Evolutionary conservation across 64 coral and sea anemone species (phyloP).

Genomic region (Astreopora myriophthalma): DNA sequence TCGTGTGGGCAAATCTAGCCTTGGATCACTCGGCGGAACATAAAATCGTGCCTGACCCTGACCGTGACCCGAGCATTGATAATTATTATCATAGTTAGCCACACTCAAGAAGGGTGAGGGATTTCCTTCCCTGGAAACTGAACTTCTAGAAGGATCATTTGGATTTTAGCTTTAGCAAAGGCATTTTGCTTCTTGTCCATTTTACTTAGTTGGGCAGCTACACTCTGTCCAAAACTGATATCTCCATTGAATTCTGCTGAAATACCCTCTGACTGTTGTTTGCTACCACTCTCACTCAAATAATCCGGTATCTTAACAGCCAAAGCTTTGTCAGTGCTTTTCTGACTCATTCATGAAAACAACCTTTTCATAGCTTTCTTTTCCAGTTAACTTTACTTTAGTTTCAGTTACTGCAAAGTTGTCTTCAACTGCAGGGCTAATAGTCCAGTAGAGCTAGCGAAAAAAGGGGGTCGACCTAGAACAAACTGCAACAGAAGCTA

Average conservation of each 20-base stretch:
- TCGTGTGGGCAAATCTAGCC: neutral
- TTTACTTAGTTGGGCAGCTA: conserved; percentile 69
- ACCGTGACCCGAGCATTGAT: neutral
- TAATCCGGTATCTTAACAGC: conserved; percentile 53
- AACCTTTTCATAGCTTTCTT: conserved; percentile 51
- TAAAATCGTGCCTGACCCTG: neutral
- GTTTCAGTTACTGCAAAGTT: conserved; percentile 21
- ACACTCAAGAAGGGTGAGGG: neutral
- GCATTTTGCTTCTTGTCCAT: conserved; percentile 67
- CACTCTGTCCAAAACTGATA: conserved; percentile 74
- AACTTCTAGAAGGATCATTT: conserved; percentile 65
- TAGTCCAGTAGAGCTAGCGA: too few relatives aligned
- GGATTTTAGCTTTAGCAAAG: conserved; percentile 65
- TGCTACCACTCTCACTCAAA: conserved; percentile 42
- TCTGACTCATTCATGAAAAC: conserved; percentile 22
- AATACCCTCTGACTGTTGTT: neutral
- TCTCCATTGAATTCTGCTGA: conserved; percentile 48
- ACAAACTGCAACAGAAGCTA: too few relatives aligned
- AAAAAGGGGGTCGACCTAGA: too few relatives aligned
- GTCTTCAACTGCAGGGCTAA: neutral
- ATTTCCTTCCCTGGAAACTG: conserved; percentile 34
- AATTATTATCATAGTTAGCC: neutral
- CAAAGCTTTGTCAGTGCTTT: conserved; percentile 42
- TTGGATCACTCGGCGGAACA: neutral
- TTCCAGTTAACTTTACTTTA: conserved; percentile 26